Evolutionary conservation across 2,113 vertebrate species (phyloP).

Genomic region (Crypturellus undulatus): DNA sequence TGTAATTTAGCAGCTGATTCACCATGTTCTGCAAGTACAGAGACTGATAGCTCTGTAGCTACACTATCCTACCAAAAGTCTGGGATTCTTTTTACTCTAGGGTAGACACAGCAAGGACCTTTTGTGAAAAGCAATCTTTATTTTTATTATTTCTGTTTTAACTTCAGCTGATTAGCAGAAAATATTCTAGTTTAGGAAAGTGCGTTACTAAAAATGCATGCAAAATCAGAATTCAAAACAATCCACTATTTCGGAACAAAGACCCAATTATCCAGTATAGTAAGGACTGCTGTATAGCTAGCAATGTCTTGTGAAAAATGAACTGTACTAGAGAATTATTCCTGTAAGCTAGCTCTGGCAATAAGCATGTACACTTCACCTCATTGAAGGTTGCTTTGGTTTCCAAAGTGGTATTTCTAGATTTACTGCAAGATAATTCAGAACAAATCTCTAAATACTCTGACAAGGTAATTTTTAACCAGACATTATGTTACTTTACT

Average conservation of each 20-base stretch:
- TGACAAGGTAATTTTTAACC: not conserved
- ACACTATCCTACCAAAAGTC: not conserved
- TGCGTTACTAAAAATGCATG: not conserved
- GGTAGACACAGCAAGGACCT: not conserved
- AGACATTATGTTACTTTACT: not conserved
- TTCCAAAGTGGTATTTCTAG: not conserved
- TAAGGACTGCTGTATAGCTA: not conserved
- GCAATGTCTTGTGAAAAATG: not conserved
- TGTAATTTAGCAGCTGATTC: not conserved
- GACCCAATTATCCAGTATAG: not conserved
- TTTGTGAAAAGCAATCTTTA: not conserved
- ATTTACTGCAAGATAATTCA: slow-evolving; percentile 14
- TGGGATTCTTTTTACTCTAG: not conserved
- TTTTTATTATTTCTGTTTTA: not conserved
- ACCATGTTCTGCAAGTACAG: not conserved
- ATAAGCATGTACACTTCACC: not conserved
- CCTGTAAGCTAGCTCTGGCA: not conserved
- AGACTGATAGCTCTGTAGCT: not conserved
- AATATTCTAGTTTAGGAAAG: not conserved
- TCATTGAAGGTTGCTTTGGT: not conserved
- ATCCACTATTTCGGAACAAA: not conserved
- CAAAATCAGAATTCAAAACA: not conserved
- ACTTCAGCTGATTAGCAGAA: not conserved
- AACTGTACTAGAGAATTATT: not conserved
- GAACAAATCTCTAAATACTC: slow-evolving; percentile 10